Evolutionary conservation across 2,888 invertebrate species (phyloP), one percentile per base, ranked within the genome.

Genomic region (Aporophyla nigra): DNA sequence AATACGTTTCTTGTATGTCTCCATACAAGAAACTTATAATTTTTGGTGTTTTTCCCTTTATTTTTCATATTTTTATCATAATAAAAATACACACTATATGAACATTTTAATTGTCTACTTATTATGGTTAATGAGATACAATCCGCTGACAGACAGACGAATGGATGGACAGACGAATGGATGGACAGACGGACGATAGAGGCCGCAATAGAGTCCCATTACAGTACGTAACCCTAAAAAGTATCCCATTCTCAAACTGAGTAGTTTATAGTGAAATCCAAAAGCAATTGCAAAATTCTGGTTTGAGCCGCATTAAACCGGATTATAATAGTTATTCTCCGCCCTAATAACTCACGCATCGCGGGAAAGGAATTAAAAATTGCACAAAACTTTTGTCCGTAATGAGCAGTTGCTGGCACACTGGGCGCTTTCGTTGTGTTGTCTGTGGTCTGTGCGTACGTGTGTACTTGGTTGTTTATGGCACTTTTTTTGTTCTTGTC

Each of bases 311-410:
- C 77, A 80, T 83, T 67, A 53, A 68, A 67, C 75, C 62, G 78
- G 79, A 71, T 79, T 62, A 74, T 84, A 86, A 80, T 86, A 67
- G 62, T 53, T 43, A 76, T 53, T 61, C 84, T 84, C 76, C 91
- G 91, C 91, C 91, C 74, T 88, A 89, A 90, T 88, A 82, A 80
- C 84, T 69, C 72, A 33, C 71, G 83, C 80, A 78, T 71, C 80
- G 80, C 83, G 80, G 80, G 75, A 51, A 86, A 86, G 80, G 85
- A 87, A 86, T 87, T 87, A 82, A 88, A 85, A 86, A 86, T 84
- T 83, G 77, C 83, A 79, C 77, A 68, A 78, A 80, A 62, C 73
- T 86, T 87, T 88, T 83, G 82, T 80, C 72, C 83, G 43, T 89
- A 90, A 90, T 89, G 78, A 87, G 78, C 80, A 75, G 79, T 80